phyloP scores from a whole-genome alignment of 2,113 vertebrate genomes.

The Papio anubis region DNA sequence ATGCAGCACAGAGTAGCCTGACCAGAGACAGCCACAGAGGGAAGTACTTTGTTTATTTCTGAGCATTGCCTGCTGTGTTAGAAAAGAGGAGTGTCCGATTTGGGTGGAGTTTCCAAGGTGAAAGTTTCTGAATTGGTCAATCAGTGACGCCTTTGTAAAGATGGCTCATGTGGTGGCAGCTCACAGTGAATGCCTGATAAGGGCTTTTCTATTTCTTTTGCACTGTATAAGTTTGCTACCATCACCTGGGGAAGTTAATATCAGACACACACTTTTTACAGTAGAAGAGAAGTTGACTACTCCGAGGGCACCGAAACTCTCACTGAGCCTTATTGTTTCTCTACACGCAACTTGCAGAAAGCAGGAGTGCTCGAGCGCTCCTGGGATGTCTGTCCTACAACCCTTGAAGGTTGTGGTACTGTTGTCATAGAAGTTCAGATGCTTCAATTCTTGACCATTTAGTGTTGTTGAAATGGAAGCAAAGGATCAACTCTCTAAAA shows the following conservation, averaged over 20 bases:
- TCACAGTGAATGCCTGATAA: not conserved
- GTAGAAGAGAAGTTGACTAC: not conserved
- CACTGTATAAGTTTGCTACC: not conserved
- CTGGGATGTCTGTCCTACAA: no score
- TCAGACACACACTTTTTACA: not conserved
- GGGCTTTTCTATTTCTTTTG: not conserved
- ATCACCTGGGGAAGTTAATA: not conserved
- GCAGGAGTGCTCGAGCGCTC: no score
- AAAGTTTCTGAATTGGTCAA: slow-evolving; percentile 48
- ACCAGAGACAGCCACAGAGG: not conserved
- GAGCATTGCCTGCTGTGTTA: not conserved
- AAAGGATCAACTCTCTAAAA: not conserved
- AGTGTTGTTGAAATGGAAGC: not conserved
- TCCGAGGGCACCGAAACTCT: not conserved
- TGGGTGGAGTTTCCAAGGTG: slow-evolving; percentile 55
- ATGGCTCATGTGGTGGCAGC: not conserved
- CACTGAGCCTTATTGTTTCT: not conserved
- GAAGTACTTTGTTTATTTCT: slow-evolving; percentile 44
- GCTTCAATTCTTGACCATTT: not conserved
- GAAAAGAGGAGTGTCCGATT: slow-evolving; percentile 1
- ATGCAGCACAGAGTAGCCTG: not conserved
- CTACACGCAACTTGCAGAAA: not conserved
- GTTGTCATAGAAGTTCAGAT: not conserved
- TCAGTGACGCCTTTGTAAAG: not conserved
- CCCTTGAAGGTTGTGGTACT: rapidly evolving